A percentile compares a stretch with the other conserved stretches of the same genome.
Evolutionary conservation across 2,888 invertebrate species (phyloP).

Genomic region (Drosophila maculinotata): DNA sequence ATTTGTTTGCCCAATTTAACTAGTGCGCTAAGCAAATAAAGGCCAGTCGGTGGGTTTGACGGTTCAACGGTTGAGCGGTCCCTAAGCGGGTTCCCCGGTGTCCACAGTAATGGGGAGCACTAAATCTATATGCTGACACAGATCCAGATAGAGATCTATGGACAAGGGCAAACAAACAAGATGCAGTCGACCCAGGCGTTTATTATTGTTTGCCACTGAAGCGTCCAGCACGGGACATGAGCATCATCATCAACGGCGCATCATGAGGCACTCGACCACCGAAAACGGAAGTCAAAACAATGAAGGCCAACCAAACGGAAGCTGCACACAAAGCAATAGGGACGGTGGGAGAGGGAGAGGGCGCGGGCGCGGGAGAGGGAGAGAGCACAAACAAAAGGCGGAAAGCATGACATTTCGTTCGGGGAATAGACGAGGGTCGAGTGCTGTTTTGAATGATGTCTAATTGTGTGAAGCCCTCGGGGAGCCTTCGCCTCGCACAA

Average conservation of each 20-base stretch:
- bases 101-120: constrained; percentile 66
- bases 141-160: constrained; percentile 52
- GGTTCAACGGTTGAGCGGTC: constrained; percentile 11
- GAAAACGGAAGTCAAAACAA: constrained; percentile 71
- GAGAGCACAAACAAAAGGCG: constrained; percentile 37
- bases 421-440: constrained; percentile 33
- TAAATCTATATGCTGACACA: constrained; percentile 66
- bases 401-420: constrained; percentile 41
- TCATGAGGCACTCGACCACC: constrained; percentile 50
- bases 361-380: not conserved
- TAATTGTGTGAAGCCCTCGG: constrained; percentile 54
- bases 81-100: constrained; percentile 42
- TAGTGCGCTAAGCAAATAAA: constrained; percentile 57
- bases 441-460: constrained; percentile 54
- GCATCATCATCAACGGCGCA: constrained; percentile 49
- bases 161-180: constrained; percentile 53
- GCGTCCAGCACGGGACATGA: constrained; percentile 35
- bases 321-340: constrained; percentile 18
- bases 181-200: constrained; percentile 56
- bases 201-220: constrained; percentile 73
- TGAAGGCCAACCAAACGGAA: constrained; percentile 56
- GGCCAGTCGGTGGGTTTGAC: constrained; percentile 27
- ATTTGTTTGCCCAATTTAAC: constrained; percentile 73
- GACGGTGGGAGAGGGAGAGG: not conserved
- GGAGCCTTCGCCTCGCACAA: constrained; percentile 27